Evolutionary conservation across 1,140 invertebrate species (phyloP), one percentile per base, ranked within the genome.

Genomic region (Dufourea novaeangliae): DNA sequence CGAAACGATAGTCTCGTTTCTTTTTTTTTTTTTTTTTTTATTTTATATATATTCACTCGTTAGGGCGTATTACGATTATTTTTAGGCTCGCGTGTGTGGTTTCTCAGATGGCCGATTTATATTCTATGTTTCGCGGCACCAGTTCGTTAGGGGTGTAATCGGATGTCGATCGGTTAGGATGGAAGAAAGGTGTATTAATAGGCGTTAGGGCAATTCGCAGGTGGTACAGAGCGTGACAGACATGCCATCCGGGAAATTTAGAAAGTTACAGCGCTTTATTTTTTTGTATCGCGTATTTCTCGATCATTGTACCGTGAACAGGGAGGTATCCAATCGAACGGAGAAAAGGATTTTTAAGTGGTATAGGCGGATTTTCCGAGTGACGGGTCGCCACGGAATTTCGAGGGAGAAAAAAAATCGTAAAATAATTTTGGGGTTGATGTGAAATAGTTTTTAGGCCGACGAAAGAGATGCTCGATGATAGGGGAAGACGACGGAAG

Each of bases 181-280:
- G 8, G 41, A 82, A 78, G 14, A 77, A 64, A 50, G 2, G 14
- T 64, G 74, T 20, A 50, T 27, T 63, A 50, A 20, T 37, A n/a
- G n/a, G n/a, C n/a, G 22, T 67, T 78, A 73, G 44, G 22, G 46
- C 44, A 37, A 67, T 67, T 74, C 54, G 63, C 57, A 63, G 76
- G 34, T 37, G 34, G 34, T n/a, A 67, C 69, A 69, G 59, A 64
- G 46, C 61, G 74, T 71, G 77, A 82, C 64, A 86, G 64, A 78
- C 34, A 86, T 88, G 82, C 83, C 85, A 88, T 88, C 78, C 87
- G 87, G 81, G 83, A 88, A n/a, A 88, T 88, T 88, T 89, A 86
- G 81, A 85, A 87, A 88, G 75, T 85, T n/a, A 85, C 86, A 88
- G 82, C 79, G 87, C 81, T 91, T 91, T 90, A 91, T 91, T 90